Evolutionary conservation across 2,113 vertebrate genomes (phyloP), one percentile per base, ranked within the genome.

Genomic region (Forbesichthys agassizii): DNA sequence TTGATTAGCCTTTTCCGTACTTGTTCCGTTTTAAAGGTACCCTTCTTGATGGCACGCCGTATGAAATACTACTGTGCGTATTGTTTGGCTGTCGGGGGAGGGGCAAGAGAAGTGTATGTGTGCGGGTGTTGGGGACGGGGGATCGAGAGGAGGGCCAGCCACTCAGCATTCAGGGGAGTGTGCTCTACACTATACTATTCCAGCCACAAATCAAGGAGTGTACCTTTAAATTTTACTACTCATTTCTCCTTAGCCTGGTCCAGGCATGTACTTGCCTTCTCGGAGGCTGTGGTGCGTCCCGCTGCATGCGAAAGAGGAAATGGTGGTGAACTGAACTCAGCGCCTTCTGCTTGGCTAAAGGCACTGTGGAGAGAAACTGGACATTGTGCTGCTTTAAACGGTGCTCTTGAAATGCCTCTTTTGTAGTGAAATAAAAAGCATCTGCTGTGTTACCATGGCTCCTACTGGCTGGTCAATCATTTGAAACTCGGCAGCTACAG

Each of bases 401-500:
- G 81, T 91, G 83, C 84, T 91, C 79, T 82, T 79, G n/a, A 81
- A 66, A 83, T 82, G 72, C 75, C 81, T 89, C 79, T 69, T 82
- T 89, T 85, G 84, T 91, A 90, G 90, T 89, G 83, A 68, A 90
- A 87, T 90, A 89, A 90, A 91, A 88, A 78, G 66, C 64, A 86
- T 81, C 74, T 88, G 85, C 75, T 84, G 85, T 89, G 85, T 88
- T 53, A 61, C 51, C 8, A 52, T 56, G 47, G 48, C 54, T 64
- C 16, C 13, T 47, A 14, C 49, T 18, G 49, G 64, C 55, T 62
- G 9, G 14, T 61, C 27, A 54, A 42, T 47, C 5, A 42, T 46
- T 16, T 33, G 57, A 53, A 42, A 20, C 48, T 51, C 49, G 11
- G 1, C 49, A 51, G 10, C 49, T 11, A 14, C 10, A 51, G 13